Conservation (phyloP, 2,113 vertebrate species). For the Agelaius tricolor region DNA sequence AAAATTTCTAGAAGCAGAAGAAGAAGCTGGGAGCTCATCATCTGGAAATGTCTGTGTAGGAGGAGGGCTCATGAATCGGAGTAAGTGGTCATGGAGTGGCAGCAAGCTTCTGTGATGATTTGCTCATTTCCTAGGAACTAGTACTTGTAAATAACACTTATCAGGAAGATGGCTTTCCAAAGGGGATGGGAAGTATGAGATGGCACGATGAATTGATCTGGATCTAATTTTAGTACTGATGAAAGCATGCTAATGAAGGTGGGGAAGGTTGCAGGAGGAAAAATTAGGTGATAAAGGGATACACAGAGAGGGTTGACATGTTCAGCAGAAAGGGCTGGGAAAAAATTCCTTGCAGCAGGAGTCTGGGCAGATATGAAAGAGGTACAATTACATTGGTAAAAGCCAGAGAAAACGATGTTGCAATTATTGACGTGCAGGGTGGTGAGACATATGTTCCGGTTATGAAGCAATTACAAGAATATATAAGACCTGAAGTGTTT, state of each 20-base stretch:
- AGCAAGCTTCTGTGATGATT: not conserved
- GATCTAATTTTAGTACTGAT: not conserved
- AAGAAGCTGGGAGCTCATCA: not conserved
- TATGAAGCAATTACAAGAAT: constrained; percentile 55
- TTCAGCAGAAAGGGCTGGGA: not conserved
- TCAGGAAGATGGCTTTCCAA: not conserved
- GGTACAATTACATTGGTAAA: constrained; percentile 19
- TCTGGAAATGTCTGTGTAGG: not conserved
- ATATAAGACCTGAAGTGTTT: constrained; percentile 58
- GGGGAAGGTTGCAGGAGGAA: not conserved
- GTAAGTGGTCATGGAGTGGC: not conserved
- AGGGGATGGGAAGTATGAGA: not conserved
- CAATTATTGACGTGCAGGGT: constrained; percentile 38
- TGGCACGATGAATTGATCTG: not conserved
- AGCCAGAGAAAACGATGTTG: constrained; percentile 54
- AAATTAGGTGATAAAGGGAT: not conserved
- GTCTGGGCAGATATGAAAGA: constrained; percentile 33
- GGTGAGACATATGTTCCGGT: constrained; percentile 59
- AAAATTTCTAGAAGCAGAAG: constrained; percentile 30
- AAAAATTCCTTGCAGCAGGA: constrained; percentile 8
- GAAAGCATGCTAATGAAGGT: not conserved
- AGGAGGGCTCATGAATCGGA: not conserved
- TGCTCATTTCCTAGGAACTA: not conserved
- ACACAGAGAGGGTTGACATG: not conserved
- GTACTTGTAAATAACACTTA: not conserved